Base-by-base conservation (phyloP, 2,888 invertebrate genomes). In the Galeopsomyia nigrocyanea region DNA sequence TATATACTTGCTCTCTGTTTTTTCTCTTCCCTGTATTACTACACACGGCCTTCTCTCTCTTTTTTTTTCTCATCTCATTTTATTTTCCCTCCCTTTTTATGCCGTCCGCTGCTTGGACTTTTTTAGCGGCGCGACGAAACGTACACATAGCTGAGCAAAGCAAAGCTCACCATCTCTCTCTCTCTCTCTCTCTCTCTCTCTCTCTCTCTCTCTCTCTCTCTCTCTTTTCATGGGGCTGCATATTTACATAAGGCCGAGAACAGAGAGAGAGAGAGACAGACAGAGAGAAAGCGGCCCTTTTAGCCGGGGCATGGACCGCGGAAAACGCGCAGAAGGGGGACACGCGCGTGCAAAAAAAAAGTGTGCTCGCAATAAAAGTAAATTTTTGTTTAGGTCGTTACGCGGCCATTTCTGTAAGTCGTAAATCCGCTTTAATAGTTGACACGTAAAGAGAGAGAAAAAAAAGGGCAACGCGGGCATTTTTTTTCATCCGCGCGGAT, bases 301-400 rank as follows among this genome's bases (percentile, higher is more conserved):
- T 17, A 19, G 21, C 62, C n/a, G 39, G 49, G 16, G 21, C 10
- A 22, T 39, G 46, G 14, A 22, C 13, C 49, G 50, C 46, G 55
- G 49, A 21, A 65, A 56, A 22, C 50, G 50, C n/a, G 16, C 50
- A 39, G 9, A 57, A 50, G 50, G 26, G 47, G n/a, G 67, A 46
- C 19, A 39, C 13, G 39, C 7, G 39, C 13, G 39, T 6, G 5
- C 26, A 13, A 57, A 58, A 65, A 51, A 63, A 56, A 60, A 50
- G 13, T 10, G 51, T n/a, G 19, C 17, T 6, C 31, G 57, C 62
- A 62, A 62, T 71, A 71, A 57, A 71, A 61, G 66, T 62, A 62
- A 67, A 72, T 58, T 68, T 72, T 67, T 63, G 72, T 72, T 72
- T 72, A 72, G 67, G 19, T 63, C 72, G 63, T 72, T 72, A 68